Evolutionary conservation across 2,797 vertebrate genomes (phyloP).

Genomic region (Sebastes trivittatus): DNA sequence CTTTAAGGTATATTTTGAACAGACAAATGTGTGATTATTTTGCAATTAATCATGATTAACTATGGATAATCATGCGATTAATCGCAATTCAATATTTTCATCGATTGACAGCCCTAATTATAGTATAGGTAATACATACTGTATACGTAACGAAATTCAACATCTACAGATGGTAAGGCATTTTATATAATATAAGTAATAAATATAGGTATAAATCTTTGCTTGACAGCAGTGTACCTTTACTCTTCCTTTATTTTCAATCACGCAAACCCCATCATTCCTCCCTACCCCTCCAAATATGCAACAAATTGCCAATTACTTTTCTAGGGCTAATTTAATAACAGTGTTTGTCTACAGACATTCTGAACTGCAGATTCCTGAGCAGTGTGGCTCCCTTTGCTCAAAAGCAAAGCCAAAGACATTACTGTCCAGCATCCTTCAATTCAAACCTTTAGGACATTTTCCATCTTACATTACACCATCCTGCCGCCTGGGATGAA

Average conservation of each 20-base stretch:
- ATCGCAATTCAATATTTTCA: too few relatives aligned
- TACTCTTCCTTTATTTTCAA: neutral
- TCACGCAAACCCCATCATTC: conserved; percentile 5
- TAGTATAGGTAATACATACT: too few relatives aligned
- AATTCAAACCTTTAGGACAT: neutral
- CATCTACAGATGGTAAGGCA: too few relatives aligned
- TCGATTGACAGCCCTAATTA: too few relatives aligned
- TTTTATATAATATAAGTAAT: neutral
- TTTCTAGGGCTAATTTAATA: neutral
- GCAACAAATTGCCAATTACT: neutral
- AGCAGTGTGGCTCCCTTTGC: neutral
- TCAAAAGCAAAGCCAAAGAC: neutral
- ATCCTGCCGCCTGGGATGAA: conserved; percentile 4
- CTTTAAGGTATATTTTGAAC: neutral
- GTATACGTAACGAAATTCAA: too few relatives aligned
- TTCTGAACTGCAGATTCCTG: neutral
- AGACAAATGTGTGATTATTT: neutral
- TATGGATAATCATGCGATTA: neutral
- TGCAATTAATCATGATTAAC: neutral
- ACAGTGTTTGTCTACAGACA: neutral
- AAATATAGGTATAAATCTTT: neutral
- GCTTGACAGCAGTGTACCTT: neutral
- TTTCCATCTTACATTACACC: neutral
- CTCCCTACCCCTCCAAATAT: neutral
- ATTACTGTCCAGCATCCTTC: neutral